A percentile compares a stretch with the other conserved stretches of the same genome.
These are phyloP conservation scores for Drosophila takahashii DNA, from an alignment of 1,140 invertebrate species.

Conservation along the genomic window DNA sequence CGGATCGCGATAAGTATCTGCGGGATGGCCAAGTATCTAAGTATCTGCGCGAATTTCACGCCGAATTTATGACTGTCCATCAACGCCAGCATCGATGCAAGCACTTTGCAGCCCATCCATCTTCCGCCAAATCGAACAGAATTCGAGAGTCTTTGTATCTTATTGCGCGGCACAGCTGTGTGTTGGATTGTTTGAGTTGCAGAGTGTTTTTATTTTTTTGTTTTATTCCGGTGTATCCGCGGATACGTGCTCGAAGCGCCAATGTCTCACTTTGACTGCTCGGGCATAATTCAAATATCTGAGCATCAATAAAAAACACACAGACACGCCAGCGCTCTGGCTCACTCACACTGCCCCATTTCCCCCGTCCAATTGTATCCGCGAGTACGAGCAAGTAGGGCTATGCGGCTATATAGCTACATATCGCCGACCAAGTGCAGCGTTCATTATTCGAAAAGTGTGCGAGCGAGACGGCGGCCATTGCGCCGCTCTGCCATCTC, in stretches of 20 bases:
- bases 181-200: slow-evolving; percentile 45
- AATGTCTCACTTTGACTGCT: slow-evolving; percentile 85
- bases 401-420: slow-evolving; percentile 17
- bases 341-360: slow-evolving; percentile 40
- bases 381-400: slow-evolving; percentile 75
- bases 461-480: slow-evolving; percentile 54
- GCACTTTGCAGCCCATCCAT: slow-evolving; percentile 75
- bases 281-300: slow-evolving; percentile 85
- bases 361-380: slow-evolving; percentile 75
- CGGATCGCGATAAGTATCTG: slow-evolving; percentile 44
- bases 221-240: slow-evolving; percentile 71
- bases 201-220: slow-evolving; percentile 6
- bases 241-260: slow-evolving; percentile 84
- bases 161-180: slow-evolving; percentile 50
- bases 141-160: slow-evolving; percentile 26
- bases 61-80: slow-evolving; percentile 63
- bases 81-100: slow-evolving; percentile 71
- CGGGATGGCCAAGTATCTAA: slow-evolving; percentile 31
- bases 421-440: slow-evolving; percentile 56
- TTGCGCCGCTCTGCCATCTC: slow-evolving; percentile 47
- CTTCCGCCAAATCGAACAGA: slow-evolving; percentile 56
- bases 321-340: slow-evolving; percentile 28
- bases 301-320: slow-evolving; percentile 84
- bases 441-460: slow-evolving; percentile 56
- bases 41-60: slow-evolving; percentile 64